phyloP scores from a whole-genome alignment of 1,140 invertebrate genomes.

The Aphelinus atriplicis region DNA sequence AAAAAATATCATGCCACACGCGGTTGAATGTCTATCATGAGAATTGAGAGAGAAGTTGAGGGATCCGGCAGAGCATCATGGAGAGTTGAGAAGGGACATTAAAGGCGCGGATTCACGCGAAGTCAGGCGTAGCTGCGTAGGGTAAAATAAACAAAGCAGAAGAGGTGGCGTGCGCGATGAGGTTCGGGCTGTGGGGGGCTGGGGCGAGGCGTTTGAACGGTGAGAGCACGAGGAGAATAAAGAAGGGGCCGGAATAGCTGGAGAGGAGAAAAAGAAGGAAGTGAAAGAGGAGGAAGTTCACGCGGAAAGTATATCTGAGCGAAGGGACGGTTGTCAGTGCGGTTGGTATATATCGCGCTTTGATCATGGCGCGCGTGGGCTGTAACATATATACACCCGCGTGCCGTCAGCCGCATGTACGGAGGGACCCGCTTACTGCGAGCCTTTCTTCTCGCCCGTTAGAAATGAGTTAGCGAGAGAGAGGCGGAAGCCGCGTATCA shows the following conservation, averaged over 20 bases:
- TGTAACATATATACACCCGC: background rate
- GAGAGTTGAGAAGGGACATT: too few species aligned
- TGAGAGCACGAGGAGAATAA: background rate
- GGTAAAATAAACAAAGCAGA: too few species aligned
- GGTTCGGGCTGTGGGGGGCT: too few species aligned
- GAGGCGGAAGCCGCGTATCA: background rate
- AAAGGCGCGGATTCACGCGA: too few species aligned
- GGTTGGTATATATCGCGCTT: background rate
- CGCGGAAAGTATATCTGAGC: constrained; percentile 1
- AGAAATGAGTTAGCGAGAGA: background rate
- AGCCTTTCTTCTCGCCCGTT: background rate
- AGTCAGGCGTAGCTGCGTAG: too few species aligned
- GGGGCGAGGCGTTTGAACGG: too few species aligned
- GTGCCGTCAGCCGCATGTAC: background rate
- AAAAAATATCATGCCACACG: too few species aligned
- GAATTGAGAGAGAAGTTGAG: too few species aligned
- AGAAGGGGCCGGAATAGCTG: background rate
- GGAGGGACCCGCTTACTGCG: background rate
- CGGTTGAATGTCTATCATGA: too few species aligned
- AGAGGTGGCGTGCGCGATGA: too few species aligned
- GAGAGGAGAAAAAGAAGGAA: background rate
- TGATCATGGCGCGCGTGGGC: background rate
- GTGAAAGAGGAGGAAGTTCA: background rate
- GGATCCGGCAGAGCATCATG: too few species aligned
- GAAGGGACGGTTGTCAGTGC: constrained; percentile 1